Evolutionary conservation across 2,113 vertebrate genomes (phyloP), one percentile per base, ranked within the genome.

Genomic region (Corythoichthys haematopterus): DNA sequence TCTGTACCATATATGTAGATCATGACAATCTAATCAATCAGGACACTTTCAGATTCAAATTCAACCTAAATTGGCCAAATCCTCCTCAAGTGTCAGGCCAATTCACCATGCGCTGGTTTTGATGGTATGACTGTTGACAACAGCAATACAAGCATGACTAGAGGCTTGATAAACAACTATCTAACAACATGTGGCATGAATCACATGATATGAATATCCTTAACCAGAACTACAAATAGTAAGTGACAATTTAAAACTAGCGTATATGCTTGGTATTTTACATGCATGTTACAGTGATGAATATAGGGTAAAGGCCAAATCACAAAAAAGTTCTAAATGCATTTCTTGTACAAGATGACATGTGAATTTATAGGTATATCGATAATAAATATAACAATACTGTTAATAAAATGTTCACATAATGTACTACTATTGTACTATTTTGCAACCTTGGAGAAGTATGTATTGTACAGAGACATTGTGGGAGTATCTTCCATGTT

Each of bases 111-210:
- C 1, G 20, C 20, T 28, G 20, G 20, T 28, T 28, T 28, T 28
- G 20, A 28, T 28, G 20, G 20, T 28, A 28, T 28, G 20, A 28
- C 20, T 28, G 20, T 28, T 28, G 20, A 28, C 20, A 69, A 46
- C 3, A n/a, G 38, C 14, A 53, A 76, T 53, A 67, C 53, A 45
- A 72, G 68, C 38, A 38, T 57, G 28, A 71, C 36, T 33, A 43
- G 13, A 62, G 55, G 36, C 55, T 8, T 45, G 58, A 16, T 40
- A 55, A 53, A 74, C 35, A 47, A 4, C 68, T 50, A 69, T 59
- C 47, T n/a, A 57, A 79, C 52, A 50, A 63, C 51, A 65, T 65
- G 58, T 56, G 51, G 43, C 55, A 71, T 20, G 2, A 51, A 48
- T 43, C 40, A 43, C 40, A 4, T 43, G 40, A 43, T 43, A 46